phyloP scores from a whole-genome alignment of 2,888 invertebrate species.

The Lepidochrysops patricia region DNA sequence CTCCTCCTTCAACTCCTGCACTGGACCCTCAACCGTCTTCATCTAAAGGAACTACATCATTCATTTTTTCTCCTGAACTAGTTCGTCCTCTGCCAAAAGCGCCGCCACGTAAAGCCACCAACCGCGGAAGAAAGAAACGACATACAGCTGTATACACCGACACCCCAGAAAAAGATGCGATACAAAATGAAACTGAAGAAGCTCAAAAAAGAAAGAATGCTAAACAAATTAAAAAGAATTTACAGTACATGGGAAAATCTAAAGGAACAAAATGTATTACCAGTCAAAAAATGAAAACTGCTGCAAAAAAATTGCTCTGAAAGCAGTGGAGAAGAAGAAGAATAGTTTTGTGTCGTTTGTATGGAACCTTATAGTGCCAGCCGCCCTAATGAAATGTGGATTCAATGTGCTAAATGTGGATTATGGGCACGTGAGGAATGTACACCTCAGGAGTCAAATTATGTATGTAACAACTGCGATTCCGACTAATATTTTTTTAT shows the following conservation, averaged over 20 bases:
- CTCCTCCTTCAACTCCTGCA: too few species aligned
- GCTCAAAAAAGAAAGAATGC: constrained; percentile 7
- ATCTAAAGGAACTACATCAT: too few species aligned
- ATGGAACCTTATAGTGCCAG: constrained; percentile 20
- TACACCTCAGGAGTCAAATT: too few species aligned
- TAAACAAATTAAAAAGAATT: neutral
- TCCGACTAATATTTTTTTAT: too few species aligned
- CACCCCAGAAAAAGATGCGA: constrained; percentile 26
- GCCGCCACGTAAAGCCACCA: constrained; percentile 21
- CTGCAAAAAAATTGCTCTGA: constrained; percentile 15
- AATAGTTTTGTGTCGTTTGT: constrained; percentile 24
- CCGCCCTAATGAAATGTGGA: constrained; percentile 21
- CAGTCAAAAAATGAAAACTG: constrained; percentile 23
- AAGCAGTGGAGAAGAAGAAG: constrained; percentile 22
- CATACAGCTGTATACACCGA: constrained; percentile 27
- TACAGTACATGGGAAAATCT: constrained; percentile 20
- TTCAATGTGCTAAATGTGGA: too few species aligned
- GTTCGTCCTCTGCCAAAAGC: constrained; percentile 27
- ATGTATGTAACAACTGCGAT: too few species aligned
- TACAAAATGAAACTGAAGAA: constrained; percentile 23
- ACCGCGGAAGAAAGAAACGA: constrained; percentile 19
- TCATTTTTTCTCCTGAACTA: too few species aligned
- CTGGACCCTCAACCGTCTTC: too few species aligned
- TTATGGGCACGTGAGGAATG: too few species aligned
- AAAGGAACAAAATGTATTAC: too few species aligned